Evolutionary conservation across 2,113 vertebrate genomes (phyloP).

Genomic region (Saimiri boliviensis): DNA sequence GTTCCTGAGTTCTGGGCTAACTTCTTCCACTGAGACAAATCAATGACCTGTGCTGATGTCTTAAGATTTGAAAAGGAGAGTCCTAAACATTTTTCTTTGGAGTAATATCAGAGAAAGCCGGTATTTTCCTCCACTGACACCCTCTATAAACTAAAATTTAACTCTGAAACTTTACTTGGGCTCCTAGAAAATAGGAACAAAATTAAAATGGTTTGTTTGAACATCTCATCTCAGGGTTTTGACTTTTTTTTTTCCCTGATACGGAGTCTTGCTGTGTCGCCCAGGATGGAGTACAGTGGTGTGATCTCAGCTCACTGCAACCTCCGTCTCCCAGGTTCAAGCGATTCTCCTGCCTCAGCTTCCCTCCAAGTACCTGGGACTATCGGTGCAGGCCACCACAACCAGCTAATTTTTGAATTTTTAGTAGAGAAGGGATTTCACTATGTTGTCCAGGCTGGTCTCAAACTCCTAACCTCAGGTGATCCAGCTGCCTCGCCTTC

Average conservation of each 20-base stretch:
- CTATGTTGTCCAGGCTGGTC: too few species aligned
- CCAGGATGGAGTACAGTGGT: too few species aligned
- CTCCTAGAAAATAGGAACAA: slow-evolving; percentile 22
- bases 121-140: background rate
- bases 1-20: background rate
- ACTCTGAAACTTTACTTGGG: background rate
- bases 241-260: background rate
- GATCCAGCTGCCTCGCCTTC: too few species aligned
- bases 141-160: background rate
- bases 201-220: background rate
- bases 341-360: too few species aligned
- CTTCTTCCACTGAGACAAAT: background rate
- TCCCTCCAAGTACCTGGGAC: too few species aligned
- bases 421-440: too few species aligned
- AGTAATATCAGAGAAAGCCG: background rate
- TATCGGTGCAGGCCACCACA: too few species aligned
- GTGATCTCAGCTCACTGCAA: too few species aligned
- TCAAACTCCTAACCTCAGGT: too few species aligned
- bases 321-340: too few species aligned
- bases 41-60: background rate
- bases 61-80: background rate
- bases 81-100: background rate
- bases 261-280: too few species aligned
- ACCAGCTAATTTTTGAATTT: too few species aligned
- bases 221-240: background rate